Percentiles rank a stretch among this genome's conserved stretches.
These are phyloP conservation scores for Dasysyrphus tricinctus DNA, from an alignment of 2,888 invertebrate species.

Conservation along the genomic window DNA sequence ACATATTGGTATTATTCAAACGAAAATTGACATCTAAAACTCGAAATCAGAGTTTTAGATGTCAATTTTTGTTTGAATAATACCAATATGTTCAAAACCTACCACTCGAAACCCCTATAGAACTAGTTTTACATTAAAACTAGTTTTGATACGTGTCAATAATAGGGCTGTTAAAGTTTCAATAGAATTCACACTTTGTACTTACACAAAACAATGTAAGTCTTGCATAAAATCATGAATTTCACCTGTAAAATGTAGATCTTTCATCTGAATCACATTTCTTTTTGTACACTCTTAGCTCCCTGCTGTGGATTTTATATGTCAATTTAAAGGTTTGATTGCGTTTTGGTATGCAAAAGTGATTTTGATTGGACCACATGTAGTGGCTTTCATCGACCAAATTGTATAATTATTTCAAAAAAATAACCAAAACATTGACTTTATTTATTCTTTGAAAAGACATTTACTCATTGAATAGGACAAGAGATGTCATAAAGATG, in stretches of 20 bases:
- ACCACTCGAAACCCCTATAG: too few relatives aligned
- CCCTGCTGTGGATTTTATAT: conserved; percentile 65
- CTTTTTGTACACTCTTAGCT: conserved; percentile 42
- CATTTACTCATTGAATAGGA: conserved; percentile 12
- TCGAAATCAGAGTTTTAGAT: too few relatives aligned
- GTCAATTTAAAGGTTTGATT: conserved; percentile 66
- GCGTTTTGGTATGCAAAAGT: conserved; percentile 50
- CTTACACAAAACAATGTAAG: too few relatives aligned
- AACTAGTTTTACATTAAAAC: too few relatives aligned
- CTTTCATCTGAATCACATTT: background rate
- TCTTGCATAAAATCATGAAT: conserved; percentile 8
- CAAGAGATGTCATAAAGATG: background rate
- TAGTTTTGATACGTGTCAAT: too few relatives aligned
- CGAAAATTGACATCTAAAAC: too few relatives aligned
- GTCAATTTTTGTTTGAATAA: too few relatives aligned
- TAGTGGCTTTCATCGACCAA: conserved; percentile 41
- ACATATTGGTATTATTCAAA: too few relatives aligned
- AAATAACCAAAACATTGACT: conserved; percentile 30
- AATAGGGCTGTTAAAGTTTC: too few relatives aligned
- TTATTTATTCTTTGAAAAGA: conserved; percentile 21
- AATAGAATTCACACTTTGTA: too few relatives aligned
- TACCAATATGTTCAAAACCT: too few relatives aligned
- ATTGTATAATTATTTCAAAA: conserved; percentile 46
- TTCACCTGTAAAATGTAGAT: conserved; percentile 43
- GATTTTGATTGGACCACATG: conserved; percentile 59